phyloP scores from a whole-genome alignment of 2,888 invertebrate genomes.

The Epirrhoe alternata region DNA sequence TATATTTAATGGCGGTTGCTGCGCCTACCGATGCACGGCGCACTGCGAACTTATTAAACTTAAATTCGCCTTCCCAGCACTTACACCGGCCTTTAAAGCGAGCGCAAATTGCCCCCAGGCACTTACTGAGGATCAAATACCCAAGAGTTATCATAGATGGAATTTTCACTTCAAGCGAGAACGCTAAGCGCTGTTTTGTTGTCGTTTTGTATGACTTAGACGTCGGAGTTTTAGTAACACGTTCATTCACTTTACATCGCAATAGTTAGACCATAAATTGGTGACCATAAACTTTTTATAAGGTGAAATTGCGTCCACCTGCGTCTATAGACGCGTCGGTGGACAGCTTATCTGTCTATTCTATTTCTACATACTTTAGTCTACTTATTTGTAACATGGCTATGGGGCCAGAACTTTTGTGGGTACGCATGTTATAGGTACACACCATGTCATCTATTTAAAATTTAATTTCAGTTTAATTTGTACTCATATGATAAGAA shows the following conservation, averaged over 20 bases:
- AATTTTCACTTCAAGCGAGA: conserved; percentile 7
- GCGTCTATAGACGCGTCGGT: too few species aligned
- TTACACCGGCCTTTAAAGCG: conserved; percentile 57
- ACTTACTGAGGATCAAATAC: conserved; percentile 25
- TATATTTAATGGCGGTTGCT: conserved; percentile 29
- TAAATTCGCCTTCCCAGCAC: conserved; percentile 62
- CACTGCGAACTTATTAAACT: conserved; percentile 76
- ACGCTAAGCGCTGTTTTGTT: not conserved
- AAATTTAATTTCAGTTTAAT: too few species aligned
- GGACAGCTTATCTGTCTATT: too few species aligned
- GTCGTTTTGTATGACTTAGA: not conserved
- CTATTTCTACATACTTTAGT: too few species aligned
- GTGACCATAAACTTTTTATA: too few species aligned
- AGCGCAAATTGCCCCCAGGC: conserved; percentile 43
- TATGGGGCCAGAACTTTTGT: too few species aligned
- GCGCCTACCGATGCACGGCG: conserved; percentile 53
- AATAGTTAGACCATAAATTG: too few species aligned
- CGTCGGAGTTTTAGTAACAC: not conserved
- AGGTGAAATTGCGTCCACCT: too few species aligned
- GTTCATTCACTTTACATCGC: not conserved
- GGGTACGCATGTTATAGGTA: too few species aligned
- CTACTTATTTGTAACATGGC: too few species aligned
- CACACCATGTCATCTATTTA: too few species aligned
- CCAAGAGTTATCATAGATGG: conserved; percentile 6
- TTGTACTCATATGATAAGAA: too few species aligned